Base-by-base conservation (phyloP, 2,113 vertebrate species). In the Ancistrus triradiatus region DNA sequence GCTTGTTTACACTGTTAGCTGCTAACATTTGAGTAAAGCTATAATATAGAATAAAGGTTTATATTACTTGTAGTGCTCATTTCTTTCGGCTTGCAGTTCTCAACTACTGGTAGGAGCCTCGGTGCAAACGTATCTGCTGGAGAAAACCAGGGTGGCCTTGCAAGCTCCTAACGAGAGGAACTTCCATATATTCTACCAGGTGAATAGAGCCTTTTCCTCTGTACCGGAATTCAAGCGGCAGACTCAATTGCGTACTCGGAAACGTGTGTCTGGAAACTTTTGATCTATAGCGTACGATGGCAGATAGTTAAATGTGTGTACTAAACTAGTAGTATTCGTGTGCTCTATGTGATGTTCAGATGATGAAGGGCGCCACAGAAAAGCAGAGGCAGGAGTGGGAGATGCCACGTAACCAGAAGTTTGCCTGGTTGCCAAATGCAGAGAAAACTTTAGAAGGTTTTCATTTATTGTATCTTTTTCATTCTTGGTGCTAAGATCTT, bases 121-220 rank as follows among this genome's bases (percentile, higher is more conserved):
- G 10, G 88, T 99, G 66, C 93, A 94, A 72, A 98, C 95, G 0
- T 98, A 96, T 76, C 85, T 99, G 35, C 81, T 99, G 64, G 95
- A 99, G 83, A 98, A 98, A 79, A 98, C 94, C 10, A 87, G 96
- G 67, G 91, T 99, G 68, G 78, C 91, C 56, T 88, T 83, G 70
- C 95, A 98, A 74, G 90, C 91, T 1, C 77, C 85, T 14, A 82
- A 15, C 5, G 96, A 99, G 74, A 94, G 95, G 76, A 99, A 99
- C 81, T 99, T 98, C 62, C 96, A 99, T 77, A 93, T 99, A 70
- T 98, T 99, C 77, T 99, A 98, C 70, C 95, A 98, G 91, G 96
- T 91, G 28, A 78, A 66, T 43, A n/a, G n/a, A n/a, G n/a, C n/a
- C n/a, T n/a, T n/a, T n/a, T n/a, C n/a, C n/a, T n/a, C n/a, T n/a